Evolutionary conservation across 2,797 vertebrate species (phyloP).

Genomic region (Ptychadena robeensis): DNA sequence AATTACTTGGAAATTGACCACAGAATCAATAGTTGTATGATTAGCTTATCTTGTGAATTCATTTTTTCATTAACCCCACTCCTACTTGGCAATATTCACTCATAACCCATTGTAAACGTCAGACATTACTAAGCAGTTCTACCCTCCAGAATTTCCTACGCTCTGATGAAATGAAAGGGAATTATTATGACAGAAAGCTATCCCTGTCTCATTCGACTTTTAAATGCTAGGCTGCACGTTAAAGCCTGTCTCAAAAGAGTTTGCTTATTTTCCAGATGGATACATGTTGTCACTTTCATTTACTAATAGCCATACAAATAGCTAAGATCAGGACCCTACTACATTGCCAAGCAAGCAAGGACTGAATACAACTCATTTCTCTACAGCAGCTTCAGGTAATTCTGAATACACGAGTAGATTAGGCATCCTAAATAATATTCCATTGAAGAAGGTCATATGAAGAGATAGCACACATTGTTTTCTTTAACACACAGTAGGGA

Average conservation of each 20-base stretch:
- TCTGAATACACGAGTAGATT: neutral
- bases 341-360: neutral
- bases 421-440: too few relatives aligned
- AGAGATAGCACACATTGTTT: too few relatives aligned
- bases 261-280: slow-evolving; percentile 50
- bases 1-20: too few relatives aligned
- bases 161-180: neutral
- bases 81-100: too few relatives aligned
- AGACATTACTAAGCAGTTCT: neutral
- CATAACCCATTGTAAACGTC: neutral
- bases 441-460: too few relatives aligned
- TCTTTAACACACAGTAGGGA: too few relatives aligned
- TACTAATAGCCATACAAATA: slow-evolving; percentile 12
- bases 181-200: slow-evolving; percentile 33
- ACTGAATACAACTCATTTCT: neutral
- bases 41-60: too few relatives aligned
- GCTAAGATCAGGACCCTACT: neutral
- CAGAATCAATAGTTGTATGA: too few relatives aligned
- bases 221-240: slow-evolving; percentile 19
- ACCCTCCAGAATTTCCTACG: neutral
- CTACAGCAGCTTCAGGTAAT: neutral
- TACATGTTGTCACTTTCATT: slow-evolving; percentile 30
- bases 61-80: too few relatives aligned
- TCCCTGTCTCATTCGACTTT: neutral
- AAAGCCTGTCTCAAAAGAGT: slow-evolving; percentile 36